These are phyloP conservation scores for Drosophila formosana DNA, from an alignment of 2,888 invertebrate species.

Conservation along the genomic window DNA sequence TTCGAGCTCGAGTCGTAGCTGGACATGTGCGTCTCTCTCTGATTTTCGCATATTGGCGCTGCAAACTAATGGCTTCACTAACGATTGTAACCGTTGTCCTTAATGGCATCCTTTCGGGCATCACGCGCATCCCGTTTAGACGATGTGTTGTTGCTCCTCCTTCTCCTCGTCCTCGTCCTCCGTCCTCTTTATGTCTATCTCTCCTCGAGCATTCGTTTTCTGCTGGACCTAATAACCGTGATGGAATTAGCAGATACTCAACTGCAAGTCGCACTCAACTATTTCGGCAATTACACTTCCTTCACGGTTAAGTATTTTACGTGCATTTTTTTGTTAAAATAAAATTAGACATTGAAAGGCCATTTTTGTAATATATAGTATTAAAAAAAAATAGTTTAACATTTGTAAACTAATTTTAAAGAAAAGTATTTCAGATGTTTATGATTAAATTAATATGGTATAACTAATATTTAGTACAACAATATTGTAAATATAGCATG, in stretches of 20 bases:
- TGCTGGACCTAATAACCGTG: conserved; percentile 42
- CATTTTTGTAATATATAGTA: no score
- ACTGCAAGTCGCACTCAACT: conserved; percentile 12
- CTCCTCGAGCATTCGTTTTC: conserved; percentile 20
- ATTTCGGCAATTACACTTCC: conserved; percentile 40
- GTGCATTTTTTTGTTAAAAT: no score
- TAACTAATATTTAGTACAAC: no score
- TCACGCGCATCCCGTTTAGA: conserved; percentile 64
- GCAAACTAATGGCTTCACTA: conserved; percentile 77
- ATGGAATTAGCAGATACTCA: conserved; percentile 34
- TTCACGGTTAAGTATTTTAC: no score
- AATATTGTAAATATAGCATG: no score
- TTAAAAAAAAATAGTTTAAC: no score
- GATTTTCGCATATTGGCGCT: conserved; percentile 71
- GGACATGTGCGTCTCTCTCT: conserved; percentile 38
- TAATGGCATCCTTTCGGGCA: conserved; percentile 73
- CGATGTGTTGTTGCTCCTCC: conserved; percentile 48
- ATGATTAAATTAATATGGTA: no score
- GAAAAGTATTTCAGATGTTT: no score
- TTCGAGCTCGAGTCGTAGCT: conserved; percentile 15
- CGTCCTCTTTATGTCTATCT: background rate
- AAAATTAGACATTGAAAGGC: no score
- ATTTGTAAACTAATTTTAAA: no score
- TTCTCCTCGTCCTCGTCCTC: no score
- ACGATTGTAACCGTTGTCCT: conserved; percentile 77